Base-by-base conservation (phyloP, 1,140 invertebrate genomes). In the Drosophila bocqueti region DNA sequence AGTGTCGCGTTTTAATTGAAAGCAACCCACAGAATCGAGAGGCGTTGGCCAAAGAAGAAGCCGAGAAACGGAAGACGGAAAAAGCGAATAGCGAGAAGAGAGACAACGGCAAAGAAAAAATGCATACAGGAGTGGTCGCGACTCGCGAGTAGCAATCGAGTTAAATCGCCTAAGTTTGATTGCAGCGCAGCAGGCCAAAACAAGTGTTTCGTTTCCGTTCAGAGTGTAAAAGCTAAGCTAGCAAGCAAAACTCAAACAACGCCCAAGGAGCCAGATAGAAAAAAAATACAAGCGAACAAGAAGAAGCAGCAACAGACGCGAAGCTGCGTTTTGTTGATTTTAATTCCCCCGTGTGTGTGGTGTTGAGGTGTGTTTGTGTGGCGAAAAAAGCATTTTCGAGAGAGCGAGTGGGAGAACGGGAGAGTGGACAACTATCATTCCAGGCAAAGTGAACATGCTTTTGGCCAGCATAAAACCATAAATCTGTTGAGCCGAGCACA, bases 391-490 rank as follows among this genome's bases (percentile, higher is more conserved):
- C 64, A 62, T 67, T 47, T 62, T 21, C 10, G 10, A 18, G 42
- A 60, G 29, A 36, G 38, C 18, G 38, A 55, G 66, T 75, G 36
- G 58, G n/a, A 38, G 75, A 78, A 55, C 52, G 52, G 15, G 36
- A 57, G 36, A 24, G 52, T 24, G 54, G 21, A 69, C 58, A 81
- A 68, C 59, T 43, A 80, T 45, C 84, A 87, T 89, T 83, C 83
- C 81, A 87, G 83, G 81, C 65, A 42, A 59, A 75, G 69, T 47
- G 65, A 83, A 89, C 66, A 84, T 90, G 85, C 81, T 81, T 77
- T 72, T 78, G 69, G 65, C 84, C 74, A 89, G 68, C 84, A 90
- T 84, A 84, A 87, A 81, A 89, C 81, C 84, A 86, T 86, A 83
- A 87, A 78, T 78, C 75, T 87, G 63, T 52, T 82, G 74, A 82